Base-by-base conservation (phyloP, 1,140 invertebrate genomes). In the Anoplophora glabripennis region DNA sequence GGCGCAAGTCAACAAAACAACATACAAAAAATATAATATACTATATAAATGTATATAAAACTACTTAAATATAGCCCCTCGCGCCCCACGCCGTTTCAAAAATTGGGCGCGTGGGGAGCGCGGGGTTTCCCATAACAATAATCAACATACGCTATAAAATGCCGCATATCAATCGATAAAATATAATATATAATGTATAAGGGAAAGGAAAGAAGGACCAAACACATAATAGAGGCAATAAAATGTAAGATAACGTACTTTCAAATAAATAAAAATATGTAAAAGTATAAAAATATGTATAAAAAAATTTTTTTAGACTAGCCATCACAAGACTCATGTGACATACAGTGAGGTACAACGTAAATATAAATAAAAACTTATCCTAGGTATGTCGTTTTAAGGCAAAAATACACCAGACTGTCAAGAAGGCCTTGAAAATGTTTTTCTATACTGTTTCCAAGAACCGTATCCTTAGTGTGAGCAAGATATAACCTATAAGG, bases 1-100 rank as follows among this genome's bases (percentile, higher is more conserved):
- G 72, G 72, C 72, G 66, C 72, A 74, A 74, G 72, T 74, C 71
- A 74, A 72, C 72, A 74, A 74, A 70, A 74, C 72, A 70, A 74
- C 72, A 72, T 67, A 72, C 63, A 73, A 73, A 73, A 73, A 70
- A 73, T 68, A 73, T 65, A 63, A 66, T 65, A 65, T 64, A 59
- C 58, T 67, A 69, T 70, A 67, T 70, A 70, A 69, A 70, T 56
- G 64, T 68, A 60, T 66, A 66, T 66, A 69, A 71, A 71, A 64
- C 65, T 69, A 69, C 54, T 55, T 40, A 58, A 49, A 52, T 38
- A 36, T 35, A 10, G 40, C 17, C n/a, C 21, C 37, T 17, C 15
- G 49, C n/a, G 11, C 14, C 14, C 5, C 21, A 28, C 21, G 21
- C 21, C 21, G 21, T 28, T 28, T n/a, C n/a, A 5, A 28, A 28